These are phyloP conservation scores for Drosophila aff. DNA, from an alignment of 1,140 invertebrate genomes.

Conservation along the genomic window DNA sequence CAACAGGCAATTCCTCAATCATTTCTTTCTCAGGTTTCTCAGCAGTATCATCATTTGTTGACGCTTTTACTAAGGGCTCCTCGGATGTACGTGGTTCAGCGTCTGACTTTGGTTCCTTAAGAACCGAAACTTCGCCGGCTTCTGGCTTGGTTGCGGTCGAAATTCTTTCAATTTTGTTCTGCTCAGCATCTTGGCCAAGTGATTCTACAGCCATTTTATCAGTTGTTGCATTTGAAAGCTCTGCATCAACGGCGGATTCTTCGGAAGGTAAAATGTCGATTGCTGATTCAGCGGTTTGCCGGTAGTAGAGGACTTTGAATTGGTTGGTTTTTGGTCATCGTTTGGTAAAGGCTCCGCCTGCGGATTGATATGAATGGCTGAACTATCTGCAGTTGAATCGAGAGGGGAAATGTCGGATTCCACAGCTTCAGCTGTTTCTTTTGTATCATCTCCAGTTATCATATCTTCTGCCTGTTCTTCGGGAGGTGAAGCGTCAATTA, in stretches of 20 bases:
- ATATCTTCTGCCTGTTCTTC: not conserved
- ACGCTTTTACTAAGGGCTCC: too few relatives aligned
- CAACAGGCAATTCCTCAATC: not conserved
- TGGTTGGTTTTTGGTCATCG: not conserved
- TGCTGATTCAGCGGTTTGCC: not conserved
- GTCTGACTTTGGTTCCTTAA: too few relatives aligned
- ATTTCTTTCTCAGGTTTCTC: not conserved
- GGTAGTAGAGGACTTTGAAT: not conserved
- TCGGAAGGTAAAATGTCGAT: not conserved
- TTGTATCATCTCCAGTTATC: not conserved
- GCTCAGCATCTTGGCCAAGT: not conserved
- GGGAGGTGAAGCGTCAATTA: too few relatives aligned
- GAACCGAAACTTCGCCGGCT: not conserved
- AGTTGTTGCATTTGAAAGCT: not conserved
- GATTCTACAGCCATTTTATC: not conserved
- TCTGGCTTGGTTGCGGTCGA: not conserved
- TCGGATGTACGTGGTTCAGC: too few relatives aligned
- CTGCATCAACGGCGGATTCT: not conserved
- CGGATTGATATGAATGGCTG: not conserved
- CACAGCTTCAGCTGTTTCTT: not conserved
- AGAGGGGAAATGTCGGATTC: slow-evolving; percentile 1
- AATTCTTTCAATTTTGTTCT: not conserved
- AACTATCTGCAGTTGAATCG: slow-evolving; percentile 8
- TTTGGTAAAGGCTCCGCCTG: not conserved
- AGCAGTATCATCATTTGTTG: not conserved